A percentile compares a stretch with the other conserved stretches of the same genome.
phyloP scores from a whole-genome alignment of 64 coral and sea anemone species.

The Montipora capricornis region DNA sequence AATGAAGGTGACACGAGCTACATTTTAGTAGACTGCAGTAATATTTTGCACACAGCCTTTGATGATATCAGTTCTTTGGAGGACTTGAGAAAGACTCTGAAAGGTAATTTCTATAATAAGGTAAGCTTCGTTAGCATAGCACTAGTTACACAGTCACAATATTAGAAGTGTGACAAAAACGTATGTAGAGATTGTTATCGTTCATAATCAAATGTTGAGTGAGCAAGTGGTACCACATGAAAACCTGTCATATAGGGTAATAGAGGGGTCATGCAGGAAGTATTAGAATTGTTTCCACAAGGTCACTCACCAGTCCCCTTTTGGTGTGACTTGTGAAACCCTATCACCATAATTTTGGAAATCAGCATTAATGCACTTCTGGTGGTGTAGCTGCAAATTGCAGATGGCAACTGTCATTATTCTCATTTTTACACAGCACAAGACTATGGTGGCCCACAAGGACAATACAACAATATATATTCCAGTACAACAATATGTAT shows the following conservation, averaged over 20 bases:
- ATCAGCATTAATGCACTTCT: not conserved
- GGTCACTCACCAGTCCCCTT: not conserved
- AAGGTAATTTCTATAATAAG: conserved; percentile 66
- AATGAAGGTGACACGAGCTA: conserved; percentile 64
- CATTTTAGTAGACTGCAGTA: conserved; percentile 41
- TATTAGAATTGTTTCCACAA: not conserved
- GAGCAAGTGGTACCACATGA: not conserved
- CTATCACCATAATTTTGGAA: not conserved
- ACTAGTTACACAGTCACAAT: not conserved
- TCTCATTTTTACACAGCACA: not conserved
- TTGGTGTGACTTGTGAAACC: not conserved
- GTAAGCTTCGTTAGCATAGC: conserved; percentile 2
- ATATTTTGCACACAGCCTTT: conserved; percentile 44
- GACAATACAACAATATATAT: too few species aligned
- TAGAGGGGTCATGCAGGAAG: not conserved
- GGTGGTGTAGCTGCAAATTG: not conserved
- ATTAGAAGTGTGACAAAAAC: not conserved
- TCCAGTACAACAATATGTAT: too few species aligned
- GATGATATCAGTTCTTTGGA: conserved; percentile 53
- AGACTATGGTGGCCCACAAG: not conserved
- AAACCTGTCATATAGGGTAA: not conserved
- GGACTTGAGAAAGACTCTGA: conserved; percentile 60
- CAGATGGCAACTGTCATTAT: not conserved
- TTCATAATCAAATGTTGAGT: not conserved
- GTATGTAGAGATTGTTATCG: not conserved